phyloP scores from a whole-genome alignment of 2,888 invertebrate genomes.

The Cheilosia vernalis region DNA sequence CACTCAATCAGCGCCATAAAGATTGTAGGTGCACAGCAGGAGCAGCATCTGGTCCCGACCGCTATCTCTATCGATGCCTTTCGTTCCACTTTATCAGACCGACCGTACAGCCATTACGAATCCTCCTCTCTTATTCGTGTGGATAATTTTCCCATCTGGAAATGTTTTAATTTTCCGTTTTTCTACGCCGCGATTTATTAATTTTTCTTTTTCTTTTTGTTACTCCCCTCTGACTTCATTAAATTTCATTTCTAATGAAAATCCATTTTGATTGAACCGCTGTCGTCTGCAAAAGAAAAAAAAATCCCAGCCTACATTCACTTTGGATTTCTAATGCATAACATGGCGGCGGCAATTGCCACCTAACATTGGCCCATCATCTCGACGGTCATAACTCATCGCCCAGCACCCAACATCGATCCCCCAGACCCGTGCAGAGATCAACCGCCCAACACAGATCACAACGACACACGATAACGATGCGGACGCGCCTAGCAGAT shows the following conservation, averaged over 20 bases:
- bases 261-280: constrained; percentile 55
- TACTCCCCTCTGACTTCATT: constrained; percentile 22
- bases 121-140: constrained; percentile 56
- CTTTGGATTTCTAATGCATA: constrained; percentile 52
- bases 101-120: constrained; percentile 26
- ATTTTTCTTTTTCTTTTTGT: constrained; percentile 23
- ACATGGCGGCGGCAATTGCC: constrained; percentile 69
- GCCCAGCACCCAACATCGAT: constrained; percentile 62
- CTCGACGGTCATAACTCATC: constrained; percentile 68
- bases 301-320: constrained; percentile 41
- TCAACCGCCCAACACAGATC: constrained; percentile 68
- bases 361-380: constrained; percentile 74
- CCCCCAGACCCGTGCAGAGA: constrained; percentile 34
- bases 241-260: constrained; percentile 68
- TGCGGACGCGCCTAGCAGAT: constrained; percentile 47
- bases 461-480: constrained; percentile 22
- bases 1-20: constrained; percentile 72
- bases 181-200: constrained; percentile 36
- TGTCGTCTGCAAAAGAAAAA: neutral
- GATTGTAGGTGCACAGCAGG: constrained; percentile 72
- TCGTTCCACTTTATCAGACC: constrained; percentile 63
- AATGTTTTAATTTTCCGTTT: constrained; percentile 72
- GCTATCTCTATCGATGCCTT: constrained; percentile 43
- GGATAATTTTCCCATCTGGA: constrained; percentile 72
- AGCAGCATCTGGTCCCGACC: constrained; percentile 62